Base-by-base conservation (phyloP, 2,888 invertebrate species). In the Pachymerium ferrugineum region DNA sequence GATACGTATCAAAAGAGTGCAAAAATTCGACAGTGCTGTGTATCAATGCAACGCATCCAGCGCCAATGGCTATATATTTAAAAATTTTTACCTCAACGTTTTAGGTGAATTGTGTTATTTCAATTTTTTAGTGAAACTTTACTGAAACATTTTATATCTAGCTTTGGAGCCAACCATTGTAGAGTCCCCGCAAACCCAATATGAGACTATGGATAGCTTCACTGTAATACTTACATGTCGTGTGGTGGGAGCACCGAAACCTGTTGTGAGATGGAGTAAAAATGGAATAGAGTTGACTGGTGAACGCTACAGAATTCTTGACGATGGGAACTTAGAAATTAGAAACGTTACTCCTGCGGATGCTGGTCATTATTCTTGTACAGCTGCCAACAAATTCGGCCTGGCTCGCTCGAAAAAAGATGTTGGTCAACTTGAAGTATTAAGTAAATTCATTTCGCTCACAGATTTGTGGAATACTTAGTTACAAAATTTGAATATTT, bases 21-120 rank as follows among this genome's bases (percentile, higher is more conserved):
- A 87, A 71, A 95, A 94, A 84, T 88, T 88, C 72, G 97, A 97
- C 83, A 97, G 95, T 1, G 96, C 95, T 78, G 97, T 98, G 84
- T 96, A 97, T 82, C 98, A 99, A 76, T 99, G 99, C 84, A 99
- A 99, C 86, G 98, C 97, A 6, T 96, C 97, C 80, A 99, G 98
- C 83, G 92, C 92, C n/a, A 88, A 95, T 78, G 98, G 98, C 30
- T 99, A 97, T 84, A 94, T 97, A 33, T 99, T 96, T 85, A 94
- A 94, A 82, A 97, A 99, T 85, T 94, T 97, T 75, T 99, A 92
- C 83, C 89, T 99, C 42, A 98, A 98, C 84, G 97, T 99, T 8
- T 86, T 94, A 79, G 89, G 91, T 91, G 16, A 38, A 38, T 38
- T 38, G 14, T 38, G 3, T 16, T 5, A 16, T 38, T 33, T 38